These are phyloP conservation scores for Hirudinaria manillensis DNA, from an alignment of 2,888 invertebrate species.

Conservation along the genomic window DNA sequence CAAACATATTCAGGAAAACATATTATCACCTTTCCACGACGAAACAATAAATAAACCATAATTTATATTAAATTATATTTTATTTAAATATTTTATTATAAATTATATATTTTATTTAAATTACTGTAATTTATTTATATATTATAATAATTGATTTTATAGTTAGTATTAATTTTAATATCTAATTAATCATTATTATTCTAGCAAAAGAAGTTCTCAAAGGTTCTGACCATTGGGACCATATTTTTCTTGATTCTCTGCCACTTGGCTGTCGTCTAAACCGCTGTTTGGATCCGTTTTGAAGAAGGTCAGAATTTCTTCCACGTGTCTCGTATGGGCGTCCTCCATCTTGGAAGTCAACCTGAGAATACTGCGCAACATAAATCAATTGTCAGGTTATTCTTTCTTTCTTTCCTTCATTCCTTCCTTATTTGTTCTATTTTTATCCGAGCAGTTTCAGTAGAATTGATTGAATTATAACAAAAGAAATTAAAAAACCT, in stretches of 20 bases:
- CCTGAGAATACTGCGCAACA: neutral
- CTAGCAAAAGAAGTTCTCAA: neutral
- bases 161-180: too few relatives aligned
- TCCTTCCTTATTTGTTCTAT: neutral
- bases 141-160: too few relatives aligned
- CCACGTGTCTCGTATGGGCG: slow-evolving; percentile 48
- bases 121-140: too few relatives aligned
- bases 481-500: neutral
- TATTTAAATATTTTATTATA: too few relatives aligned
- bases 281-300: slow-evolving; percentile 81
- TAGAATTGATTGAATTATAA: neutral
- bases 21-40: too few relatives aligned
- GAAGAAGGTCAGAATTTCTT: slow-evolving; percentile 83
- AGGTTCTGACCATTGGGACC: slow-evolving; percentile 82
- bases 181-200: too few relatives aligned
- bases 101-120: too few relatives aligned
- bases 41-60: too few relatives aligned
- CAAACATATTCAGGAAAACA: too few relatives aligned
- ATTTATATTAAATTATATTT: too few relatives aligned
- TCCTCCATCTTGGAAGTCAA: slow-evolving; percentile 45
- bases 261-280: slow-evolving; percentile 82
- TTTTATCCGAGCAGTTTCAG: neutral
- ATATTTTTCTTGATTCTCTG: slow-evolving; percentile 92
- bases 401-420: neutral
- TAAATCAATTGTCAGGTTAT: neutral